Evolutionary conservation across 2,797 vertebrate genomes (phyloP), one percentile per base, ranked within the genome.

Genomic region (Onychomys leucogaster): DNA sequence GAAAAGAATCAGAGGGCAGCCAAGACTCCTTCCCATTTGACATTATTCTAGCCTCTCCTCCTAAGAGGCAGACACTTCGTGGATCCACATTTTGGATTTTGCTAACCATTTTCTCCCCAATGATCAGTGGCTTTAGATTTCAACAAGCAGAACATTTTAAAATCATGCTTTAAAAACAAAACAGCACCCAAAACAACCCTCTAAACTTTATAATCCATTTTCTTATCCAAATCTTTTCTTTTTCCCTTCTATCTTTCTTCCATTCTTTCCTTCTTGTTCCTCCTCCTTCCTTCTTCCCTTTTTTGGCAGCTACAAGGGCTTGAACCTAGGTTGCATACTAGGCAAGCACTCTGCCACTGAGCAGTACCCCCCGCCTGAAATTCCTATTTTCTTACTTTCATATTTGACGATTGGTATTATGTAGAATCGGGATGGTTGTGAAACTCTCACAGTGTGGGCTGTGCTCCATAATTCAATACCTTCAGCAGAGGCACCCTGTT

Each of bases 1-100:
- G 96, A 97, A 98, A 98, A 97, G 97, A 97, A 93, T 92, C 78
- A 96, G 65, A 97, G 95, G 94, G 89, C 78, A 98, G 97, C 97
- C 97, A 98, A 97, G 96, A 98, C 97, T 98, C 97, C 71, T 96
- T 96, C 67, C 90, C 85, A 86, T 82, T 97, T 95, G 89, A 82
- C 89, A 59, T 89, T 92, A 76, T 89, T 94, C 84, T 89, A 17
- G 34, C 73, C 76, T 93, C 29, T 94, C 9, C 92, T 43, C 57
- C 85, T 46, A 77, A 76, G 93, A 94, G 86, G 37, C 59, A 92
- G 76, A 43, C 77, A 27, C 29, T 77, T 83, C 49, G 17, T 17
- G 34, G 61, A 65, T 34, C n/a, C 34, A 17, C 2, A 67, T n/a
- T 95, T 89, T 89, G 81, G 57, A 65, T 90, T 77, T n/a, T 81